These are phyloP conservation scores for pig (Sus scrofa) DNA, from an alignment of 2,113 vertebrate genomes.

Conservation along the genomic window T2T-Sscrofa CM000822.6:48061501-48062000, in stretches of 20 bases:
- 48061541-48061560: slow-evolving; percentile 82
- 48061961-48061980: no score
- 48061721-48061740: slow-evolving; percentile 5
- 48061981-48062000: not conserved
- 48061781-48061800: no score
- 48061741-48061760: not conserved
- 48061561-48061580: slow-evolving; percentile 84
- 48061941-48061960: no score
- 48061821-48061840: no score
- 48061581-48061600: slow-evolving; percentile 73
- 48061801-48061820: no score
- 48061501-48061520: slow-evolving; percentile 83
- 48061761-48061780: not conserved
- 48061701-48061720: slow-evolving; percentile 59
- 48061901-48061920: no score
- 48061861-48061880: no score
- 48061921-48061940: no score
- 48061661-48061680: slow-evolving; percentile 49
- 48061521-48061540: slow-evolving; percentile 81
- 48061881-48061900: no score
- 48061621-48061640: slow-evolving; percentile 76
- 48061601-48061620: slow-evolving; percentile 51
- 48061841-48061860: no score
- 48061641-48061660: slow-evolving; percentile 5
- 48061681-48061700: slow-evolving; percentile 55